These are phyloP conservation scores for Chrysemys picta DNA, from an alignment of 2,113 vertebrate genomes.

Conservation along the genomic window DNA sequence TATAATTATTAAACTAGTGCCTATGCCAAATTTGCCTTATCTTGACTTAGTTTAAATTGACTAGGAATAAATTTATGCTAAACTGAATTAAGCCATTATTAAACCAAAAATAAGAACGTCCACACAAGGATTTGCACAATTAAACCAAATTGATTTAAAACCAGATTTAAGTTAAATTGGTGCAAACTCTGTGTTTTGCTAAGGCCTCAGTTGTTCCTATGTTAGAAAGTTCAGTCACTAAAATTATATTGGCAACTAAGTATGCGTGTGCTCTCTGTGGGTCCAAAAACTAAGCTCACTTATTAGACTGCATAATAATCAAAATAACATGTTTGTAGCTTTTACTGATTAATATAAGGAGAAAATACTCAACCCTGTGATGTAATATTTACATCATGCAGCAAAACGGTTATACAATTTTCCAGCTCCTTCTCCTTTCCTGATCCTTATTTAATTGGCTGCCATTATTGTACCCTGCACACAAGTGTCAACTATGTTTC, in stretches of 20 bases:
- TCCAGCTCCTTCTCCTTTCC: neutral
- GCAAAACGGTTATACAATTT: neutral
- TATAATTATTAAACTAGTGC: neutral
- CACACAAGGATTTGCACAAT: neutral
- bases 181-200: neutral
- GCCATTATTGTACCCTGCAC: neutral
- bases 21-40: neutral
- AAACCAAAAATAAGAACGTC: neutral
- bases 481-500: rapidly evolving
- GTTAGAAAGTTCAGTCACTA: neutral
- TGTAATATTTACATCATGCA: neutral
- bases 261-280: neutral
- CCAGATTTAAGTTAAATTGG: neutral
- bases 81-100: neutral
- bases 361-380: neutral
- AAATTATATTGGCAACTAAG: rapidly evolving
- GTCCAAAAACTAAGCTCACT: neutral
- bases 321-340: no score
- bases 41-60: neutral
- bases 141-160: neutral
- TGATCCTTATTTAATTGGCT: neutral
- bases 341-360: neutral
- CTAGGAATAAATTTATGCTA: neutral
- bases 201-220: neutral
- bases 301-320: neutral